Base-by-base conservation (phyloP, 2,888 invertebrate species). In the Apamea sordens region DNA sequence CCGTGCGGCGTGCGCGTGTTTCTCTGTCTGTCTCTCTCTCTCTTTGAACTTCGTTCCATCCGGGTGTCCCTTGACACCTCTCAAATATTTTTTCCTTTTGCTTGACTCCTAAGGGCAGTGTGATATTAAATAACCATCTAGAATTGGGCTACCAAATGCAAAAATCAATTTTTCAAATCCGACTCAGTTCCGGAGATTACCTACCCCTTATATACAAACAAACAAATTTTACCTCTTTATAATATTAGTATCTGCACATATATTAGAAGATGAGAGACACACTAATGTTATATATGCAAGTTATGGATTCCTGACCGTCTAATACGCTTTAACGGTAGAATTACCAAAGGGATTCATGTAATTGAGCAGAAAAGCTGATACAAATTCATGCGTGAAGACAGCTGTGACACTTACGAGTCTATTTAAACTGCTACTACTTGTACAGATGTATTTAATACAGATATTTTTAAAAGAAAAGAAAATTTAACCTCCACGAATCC, bases 331-430 rank as follows among this genome's bases (percentile, higher is more conserved):
- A 61, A 21, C 74, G 74, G 47, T 73, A 65, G 73, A 59, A 59
- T 73, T 41, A 41, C 65, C 36, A 32, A 79, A 74, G 7, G 11
- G 56, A 50, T 81, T 47, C 13, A 15, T 1, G 18, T 81, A 65
- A 81, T 67, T 79, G n/a, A 50, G 82, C 67, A 53, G 74, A 74
- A 79, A 82, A 74, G 56, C 67, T n/a, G 41, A 67, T 36, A 61
- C 15, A 67, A 61, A 53, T 32, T 80, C 32, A 36, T 44, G 67
- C 53, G 61, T 82, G 65, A 59, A 82, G 11, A 44, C 82, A 53
- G 21, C 32, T 71, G n/a, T 67, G 50, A 13, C 10, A 47, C 2
- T n/a, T 21, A 15, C 1, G 53, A 44, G 53, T 6, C 24, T 24
- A 44, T 18, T 6, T 15, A 32, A 18, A 3, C 32, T 32, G 18